These are phyloP conservation scores for Synanthedon myopaeformis DNA, from an alignment of 2,888 invertebrate genomes.

Conservation along the genomic window DNA sequence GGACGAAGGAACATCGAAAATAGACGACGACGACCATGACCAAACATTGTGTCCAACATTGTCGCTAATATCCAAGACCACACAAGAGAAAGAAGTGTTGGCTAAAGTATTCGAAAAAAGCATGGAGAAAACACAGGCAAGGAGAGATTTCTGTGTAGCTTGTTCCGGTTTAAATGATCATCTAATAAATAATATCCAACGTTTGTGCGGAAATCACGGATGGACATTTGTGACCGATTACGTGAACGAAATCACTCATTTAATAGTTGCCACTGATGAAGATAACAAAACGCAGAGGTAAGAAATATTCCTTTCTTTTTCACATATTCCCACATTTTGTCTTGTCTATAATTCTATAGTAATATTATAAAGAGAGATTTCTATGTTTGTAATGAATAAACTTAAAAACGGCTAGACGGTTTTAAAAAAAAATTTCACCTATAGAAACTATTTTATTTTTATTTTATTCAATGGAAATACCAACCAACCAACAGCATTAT, in stretches of 20 bases:
- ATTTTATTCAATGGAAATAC: no score
- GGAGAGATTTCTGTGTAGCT: slow-evolving; percentile 30
- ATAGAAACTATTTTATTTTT: no score
- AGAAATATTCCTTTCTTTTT: not conserved
- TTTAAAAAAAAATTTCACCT: no score
- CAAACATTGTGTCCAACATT: slow-evolving; percentile 38
- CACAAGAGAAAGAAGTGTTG: slow-evolving; percentile 53
- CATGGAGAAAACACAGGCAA: slow-evolving; percentile 6
- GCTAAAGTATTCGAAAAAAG: slow-evolving; percentile 43
- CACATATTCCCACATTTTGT: no score
- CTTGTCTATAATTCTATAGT: no score
- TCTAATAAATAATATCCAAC: slow-evolving; percentile 32
- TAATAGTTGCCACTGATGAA: slow-evolving; percentile 54
- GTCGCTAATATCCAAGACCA: slow-evolving; percentile 31
- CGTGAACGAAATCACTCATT: slow-evolving; percentile 44
- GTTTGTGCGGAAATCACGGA: slow-evolving; percentile 27
- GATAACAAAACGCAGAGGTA: slow-evolving; percentile 54
- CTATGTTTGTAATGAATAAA: no score
- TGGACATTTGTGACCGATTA: slow-evolving; percentile 48
- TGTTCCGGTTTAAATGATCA: slow-evolving; percentile 36
- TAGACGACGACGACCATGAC: slow-evolving; percentile 24
- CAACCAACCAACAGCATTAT: no score
- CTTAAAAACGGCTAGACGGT: no score
- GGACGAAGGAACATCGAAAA: not conserved
- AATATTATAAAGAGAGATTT: no score